A percentile compares a stretch with the other conserved stretches of the same genome.
These are phyloP conservation scores for Nothura maculosa DNA, from an alignment of 2,797 vertebrate genomes.

Conservation along the genomic window DNA sequence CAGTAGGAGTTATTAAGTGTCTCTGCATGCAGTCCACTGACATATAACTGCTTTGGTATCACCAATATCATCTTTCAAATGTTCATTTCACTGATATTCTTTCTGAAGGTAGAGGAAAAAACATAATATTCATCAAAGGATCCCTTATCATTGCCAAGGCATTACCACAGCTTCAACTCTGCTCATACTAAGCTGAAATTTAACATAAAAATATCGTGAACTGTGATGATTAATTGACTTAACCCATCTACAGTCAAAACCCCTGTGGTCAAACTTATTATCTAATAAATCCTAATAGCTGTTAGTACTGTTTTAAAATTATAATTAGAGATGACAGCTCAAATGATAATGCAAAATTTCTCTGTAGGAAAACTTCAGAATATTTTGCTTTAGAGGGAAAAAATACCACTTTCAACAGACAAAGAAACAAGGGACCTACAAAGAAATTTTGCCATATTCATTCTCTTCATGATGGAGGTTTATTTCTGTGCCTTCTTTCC, in stretches of 20 bases:
- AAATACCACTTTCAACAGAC: background rate
- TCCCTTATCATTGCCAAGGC: background rate
- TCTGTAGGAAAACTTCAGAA: background rate
- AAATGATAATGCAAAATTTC: constrained; percentile 32
- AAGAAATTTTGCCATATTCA: background rate
- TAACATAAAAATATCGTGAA: constrained; percentile 24
- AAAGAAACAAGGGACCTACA: background rate
- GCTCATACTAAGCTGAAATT: background rate
- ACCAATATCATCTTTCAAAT: background rate
- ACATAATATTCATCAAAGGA: background rate
- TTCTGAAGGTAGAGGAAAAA: constrained; percentile 16
- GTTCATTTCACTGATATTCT: background rate
- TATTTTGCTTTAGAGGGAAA: background rate
- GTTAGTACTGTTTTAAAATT: constrained; percentile 57
- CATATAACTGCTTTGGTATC: background rate
- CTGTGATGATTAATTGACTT: constrained; percentile 22
- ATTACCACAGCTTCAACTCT: background rate
- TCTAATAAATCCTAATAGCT: constrained; percentile 29
- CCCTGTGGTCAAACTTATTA: constrained; percentile 32
- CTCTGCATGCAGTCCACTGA: constrained; percentile 7
- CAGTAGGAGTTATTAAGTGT: background rate
- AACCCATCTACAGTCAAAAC: background rate
- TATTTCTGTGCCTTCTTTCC: background rate
- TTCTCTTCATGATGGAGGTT: background rate
- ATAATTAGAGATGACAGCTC: constrained; percentile 29